Evolutionary conservation across 2,113 vertebrate species (phyloP).

Genomic region (Rhabdomys dilectus): DNA sequence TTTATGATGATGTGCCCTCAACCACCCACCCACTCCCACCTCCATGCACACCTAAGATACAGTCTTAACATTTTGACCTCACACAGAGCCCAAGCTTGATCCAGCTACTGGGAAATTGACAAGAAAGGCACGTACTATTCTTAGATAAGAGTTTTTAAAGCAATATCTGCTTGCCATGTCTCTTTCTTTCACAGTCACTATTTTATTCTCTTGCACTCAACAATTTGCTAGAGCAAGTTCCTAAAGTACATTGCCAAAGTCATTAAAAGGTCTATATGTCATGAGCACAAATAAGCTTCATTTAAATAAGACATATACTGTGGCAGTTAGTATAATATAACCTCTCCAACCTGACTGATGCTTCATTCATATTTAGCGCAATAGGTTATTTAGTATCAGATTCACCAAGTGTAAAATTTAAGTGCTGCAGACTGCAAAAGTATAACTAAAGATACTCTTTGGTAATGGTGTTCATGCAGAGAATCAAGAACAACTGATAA

Average conservation of each 20-base stretch:
- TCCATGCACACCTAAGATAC: neutral
- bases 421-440: neutral
- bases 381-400: neutral
- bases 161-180: rapidly evolving
- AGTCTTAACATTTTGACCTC: neutral
- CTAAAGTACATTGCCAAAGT: neutral
- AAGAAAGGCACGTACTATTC: neutral
- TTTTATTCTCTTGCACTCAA: neutral
- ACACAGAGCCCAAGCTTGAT: neutral
- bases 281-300: neutral
- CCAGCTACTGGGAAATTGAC: neutral
- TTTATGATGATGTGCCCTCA: too few relatives aligned
- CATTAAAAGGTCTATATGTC: neutral
- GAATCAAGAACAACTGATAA: neutral
- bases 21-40: too few relatives aligned
- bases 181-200: neutral
- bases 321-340: neutral
- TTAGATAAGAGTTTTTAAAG: neutral
- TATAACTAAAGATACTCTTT: neutral
- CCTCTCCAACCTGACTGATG: neutral
- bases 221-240: neutral
- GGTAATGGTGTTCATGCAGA: slow-evolving; percentile 20
- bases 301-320: neutral
- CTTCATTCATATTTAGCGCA: neutral
- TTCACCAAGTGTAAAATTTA: neutral